Evolutionary conservation across 2,113 vertebrate species (phyloP).

Genomic region (Chinchilla lanigera): DNA sequence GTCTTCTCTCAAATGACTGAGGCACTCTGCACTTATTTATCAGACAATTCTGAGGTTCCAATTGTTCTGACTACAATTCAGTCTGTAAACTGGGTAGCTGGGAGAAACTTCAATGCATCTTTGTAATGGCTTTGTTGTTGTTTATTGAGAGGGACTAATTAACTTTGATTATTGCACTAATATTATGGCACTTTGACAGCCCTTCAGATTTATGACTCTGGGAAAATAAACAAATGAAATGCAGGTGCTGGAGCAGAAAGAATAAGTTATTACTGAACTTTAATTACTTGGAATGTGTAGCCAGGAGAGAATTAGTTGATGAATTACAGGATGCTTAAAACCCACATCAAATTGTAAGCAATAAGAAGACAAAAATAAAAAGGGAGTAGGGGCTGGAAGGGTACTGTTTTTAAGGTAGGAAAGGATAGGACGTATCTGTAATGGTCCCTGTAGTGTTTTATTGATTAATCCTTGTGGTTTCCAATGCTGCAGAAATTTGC

Average conservation of each 20-base stretch:
- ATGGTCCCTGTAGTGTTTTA: neutral
- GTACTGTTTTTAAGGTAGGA: slow-evolving; percentile 69
- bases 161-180: slow-evolving; percentile 99
- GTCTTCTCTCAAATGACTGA: slow-evolving; percentile 74
- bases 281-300: slow-evolving; percentile 98
- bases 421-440: neutral
- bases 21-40: slow-evolving; percentile 63
- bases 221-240: slow-evolving; percentile 99
- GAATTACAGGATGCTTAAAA: slow-evolving; percentile 92
- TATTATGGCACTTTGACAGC: slow-evolving; percentile 97
- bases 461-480: neutral
- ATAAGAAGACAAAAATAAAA: slow-evolving; percentile 68
- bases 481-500: neutral
- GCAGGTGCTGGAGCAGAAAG: slow-evolving; percentile 99
- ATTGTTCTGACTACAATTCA: slow-evolving; percentile 79
- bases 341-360: slow-evolving; percentile 88
- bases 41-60: slow-evolving; percentile 73
- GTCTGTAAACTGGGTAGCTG: slow-evolving; percentile 80
- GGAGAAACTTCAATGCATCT: slow-evolving; percentile 85
- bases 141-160: slow-evolving; percentile 95
- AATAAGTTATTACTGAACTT: slow-evolving; percentile 99
- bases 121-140: slow-evolving; percentile 91
- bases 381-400: neutral
- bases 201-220: slow-evolving; percentile 98
- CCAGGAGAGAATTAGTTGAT: slow-evolving; percentile 93